A percentile compares a stretch with the other conserved stretches of the same genome.
phyloP scores from a whole-genome alignment of 2,888 invertebrate genomes.

The Melipona beecheii region DNA sequence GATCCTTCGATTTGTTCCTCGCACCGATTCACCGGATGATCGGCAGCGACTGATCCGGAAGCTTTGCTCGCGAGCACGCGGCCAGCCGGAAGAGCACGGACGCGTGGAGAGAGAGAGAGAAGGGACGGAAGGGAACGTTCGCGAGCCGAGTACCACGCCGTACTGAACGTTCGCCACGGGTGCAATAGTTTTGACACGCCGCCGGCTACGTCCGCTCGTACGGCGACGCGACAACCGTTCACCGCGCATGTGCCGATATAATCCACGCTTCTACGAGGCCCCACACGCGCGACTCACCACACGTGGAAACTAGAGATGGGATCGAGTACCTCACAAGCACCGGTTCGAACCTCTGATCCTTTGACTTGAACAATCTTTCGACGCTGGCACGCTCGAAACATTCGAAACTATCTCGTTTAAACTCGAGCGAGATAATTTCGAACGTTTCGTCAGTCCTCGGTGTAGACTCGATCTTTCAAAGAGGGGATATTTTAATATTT shows the following conservation, averaged over 20 bases:
- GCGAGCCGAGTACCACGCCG: conserved; percentile 76
- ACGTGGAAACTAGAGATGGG: conserved; percentile 35
- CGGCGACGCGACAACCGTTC: conserved; percentile 70
- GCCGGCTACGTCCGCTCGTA: conserved; percentile 70
- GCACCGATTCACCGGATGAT: background rate
- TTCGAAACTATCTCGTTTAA: no score
- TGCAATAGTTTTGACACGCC: conserved; percentile 81
- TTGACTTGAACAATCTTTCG: no score
- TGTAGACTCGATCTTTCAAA: no score
- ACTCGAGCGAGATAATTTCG: no score
- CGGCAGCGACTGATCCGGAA: background rate
- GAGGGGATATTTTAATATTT: no score
- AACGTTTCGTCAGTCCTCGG: no score
- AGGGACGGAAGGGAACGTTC: background rate
- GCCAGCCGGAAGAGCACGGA: background rate
- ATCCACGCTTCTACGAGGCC: conserved; percentile 73
- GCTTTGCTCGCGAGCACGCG: conserved; percentile 14
- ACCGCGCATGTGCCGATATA: conserved; percentile 83
- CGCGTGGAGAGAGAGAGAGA: background rate
- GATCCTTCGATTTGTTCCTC: background rate
- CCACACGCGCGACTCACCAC: conserved; percentile 32
- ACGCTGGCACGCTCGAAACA: no score
- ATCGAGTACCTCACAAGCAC: background rate
- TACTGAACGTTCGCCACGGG: conserved; percentile 76
- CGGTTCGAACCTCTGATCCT: no score